phyloP scores from a whole-genome alignment of 2,797 vertebrate species.

The Serranus cabrilla region DNA sequence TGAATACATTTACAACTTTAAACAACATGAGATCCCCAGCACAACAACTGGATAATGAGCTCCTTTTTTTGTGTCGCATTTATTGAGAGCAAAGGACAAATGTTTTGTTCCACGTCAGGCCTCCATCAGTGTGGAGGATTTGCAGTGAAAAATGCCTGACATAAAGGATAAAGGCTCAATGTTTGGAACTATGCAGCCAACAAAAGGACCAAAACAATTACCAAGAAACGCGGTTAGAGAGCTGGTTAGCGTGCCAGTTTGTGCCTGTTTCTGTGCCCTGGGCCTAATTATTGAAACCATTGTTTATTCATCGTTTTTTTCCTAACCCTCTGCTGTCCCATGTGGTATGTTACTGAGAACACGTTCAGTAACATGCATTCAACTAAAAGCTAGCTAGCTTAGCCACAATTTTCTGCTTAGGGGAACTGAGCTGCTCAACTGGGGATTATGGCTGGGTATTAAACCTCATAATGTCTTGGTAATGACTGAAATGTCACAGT shows the following conservation, averaged over 20 bases:
- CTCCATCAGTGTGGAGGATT: conserved; percentile 14
- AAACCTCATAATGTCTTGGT: conserved; percentile 4
- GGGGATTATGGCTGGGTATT: conserved; percentile 12
- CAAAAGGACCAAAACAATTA: conserved; percentile 38
- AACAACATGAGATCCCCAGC: conserved; percentile 3
- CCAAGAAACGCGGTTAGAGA: conserved; percentile 30
- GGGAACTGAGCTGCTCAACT: conserved; percentile 9
- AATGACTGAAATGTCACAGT: not conserved
- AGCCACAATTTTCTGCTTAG: conserved; percentile 8
- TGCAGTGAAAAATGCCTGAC: conserved; percentile 24
- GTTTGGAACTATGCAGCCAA: conserved; percentile 35
- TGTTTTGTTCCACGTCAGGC: not conserved
- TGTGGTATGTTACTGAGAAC: conserved; percentile 4
- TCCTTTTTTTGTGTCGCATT: conserved; percentile 21
- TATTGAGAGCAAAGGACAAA: conserved; percentile 17
- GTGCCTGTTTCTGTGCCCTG: conserved; percentile 35
- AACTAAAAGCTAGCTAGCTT: conserved; percentile 6
- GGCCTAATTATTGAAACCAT: conserved; percentile 63
- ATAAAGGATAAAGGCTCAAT: conserved; percentile 31
- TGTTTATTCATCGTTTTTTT: conserved; percentile 63
- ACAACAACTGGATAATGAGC: conserved; percentile 6
- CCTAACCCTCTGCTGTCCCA: conserved; percentile 44
- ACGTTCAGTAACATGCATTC: conserved; percentile 5
- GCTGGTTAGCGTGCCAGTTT: conserved; percentile 45
- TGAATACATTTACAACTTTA: conserved; percentile 4